Base-by-base conservation (phyloP, 92 coral and sea anemone species). In the Isaurus tuberculatus region DNA sequence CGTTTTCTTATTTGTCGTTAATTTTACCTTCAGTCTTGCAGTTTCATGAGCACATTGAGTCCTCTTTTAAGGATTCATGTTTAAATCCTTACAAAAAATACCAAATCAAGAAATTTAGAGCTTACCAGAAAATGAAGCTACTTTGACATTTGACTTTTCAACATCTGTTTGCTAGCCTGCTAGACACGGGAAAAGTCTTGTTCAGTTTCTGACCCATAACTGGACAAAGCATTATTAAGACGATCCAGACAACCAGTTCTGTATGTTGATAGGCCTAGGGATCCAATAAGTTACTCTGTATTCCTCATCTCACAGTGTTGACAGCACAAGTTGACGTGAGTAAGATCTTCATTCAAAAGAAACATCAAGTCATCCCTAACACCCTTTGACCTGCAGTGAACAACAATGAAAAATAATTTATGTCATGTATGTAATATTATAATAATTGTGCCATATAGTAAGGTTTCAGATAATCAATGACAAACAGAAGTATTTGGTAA, bases 261-360 rank as follows among this genome's bases (percentile, higher is more conserved):
- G 10, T 48, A 48, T 48, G 55, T 15, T 48, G 55, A 48, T 15
- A 48, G 7, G 55, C 55, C 55, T 48, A 48, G 55, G 55, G 55
- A 48, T 48, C 55, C 55, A 48, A 48, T 8, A 48, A 48, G 55
- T 48, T 48, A 15, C 55, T 48, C 55, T 48, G 55, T 48, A 48
- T 48, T 48, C 55, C 55, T 48, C 55, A 48, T 75, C 71, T 75
- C 81, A 42, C 81, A 75, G 66, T 75, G 73, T 28, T 46, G 81
- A 22, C 75, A 75, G 63, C 81, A 75, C 63, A 75, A 32, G 66
- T 75, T 46, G 8, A 75, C 44, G 28, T 75, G 81, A 23, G 64
- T 75, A 27, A 75, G 66, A 63, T 75, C 81, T 75, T 46, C 55
- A 5, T 48, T 15, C 55, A 48, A 48, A 48, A 48, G 16, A 48